Evolutionary conservation across 2,797 vertebrate genomes (phyloP).

Genomic region (Micrastur ruficollis): DNA sequence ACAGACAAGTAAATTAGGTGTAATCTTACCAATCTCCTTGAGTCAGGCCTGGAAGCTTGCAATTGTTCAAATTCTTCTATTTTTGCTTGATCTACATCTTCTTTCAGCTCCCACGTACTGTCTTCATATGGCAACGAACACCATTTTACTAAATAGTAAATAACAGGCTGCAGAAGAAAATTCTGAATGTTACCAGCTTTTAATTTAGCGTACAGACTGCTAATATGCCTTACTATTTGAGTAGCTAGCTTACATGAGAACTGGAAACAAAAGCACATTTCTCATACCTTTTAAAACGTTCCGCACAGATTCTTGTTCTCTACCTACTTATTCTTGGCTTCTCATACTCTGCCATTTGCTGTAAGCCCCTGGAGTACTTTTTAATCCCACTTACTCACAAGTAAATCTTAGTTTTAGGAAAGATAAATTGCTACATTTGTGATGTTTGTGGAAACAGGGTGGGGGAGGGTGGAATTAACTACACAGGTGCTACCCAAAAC

Average conservation of each 20-base stretch:
- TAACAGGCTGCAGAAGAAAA: slow-evolving; percentile 87
- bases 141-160: slow-evolving; percentile 99
- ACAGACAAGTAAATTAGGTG: slow-evolving; percentile 29
- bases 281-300: background rate
- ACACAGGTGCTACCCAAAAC: background rate
- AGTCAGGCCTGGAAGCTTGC: slow-evolving; percentile 90
- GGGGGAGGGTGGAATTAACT: background rate
- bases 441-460: background rate
- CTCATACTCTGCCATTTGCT: background rate
- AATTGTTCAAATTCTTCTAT: slow-evolving; percentile 98
- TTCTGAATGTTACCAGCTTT: slow-evolving; percentile 65
- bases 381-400: background rate
- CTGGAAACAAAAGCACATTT: background rate
- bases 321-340: background rate
- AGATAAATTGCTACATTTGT: background rate
- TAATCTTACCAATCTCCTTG: slow-evolving; percentile 86
- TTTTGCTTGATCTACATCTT: slow-evolving; percentile 97
- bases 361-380: background rate
- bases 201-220: slow-evolving; percentile 22
- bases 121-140: slow-evolving; percentile 98
- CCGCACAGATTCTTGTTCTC: background rate
- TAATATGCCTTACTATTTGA: background rate
- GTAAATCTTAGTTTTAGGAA: background rate
- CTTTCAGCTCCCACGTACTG: slow-evolving; percentile 98
- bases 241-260: background rate